A percentile compares a stretch with the other conserved stretches of the same genome.
Evolutionary conservation across 2,888 invertebrate species (phyloP).

Genomic region (Eupithecia vulgata): DNA sequence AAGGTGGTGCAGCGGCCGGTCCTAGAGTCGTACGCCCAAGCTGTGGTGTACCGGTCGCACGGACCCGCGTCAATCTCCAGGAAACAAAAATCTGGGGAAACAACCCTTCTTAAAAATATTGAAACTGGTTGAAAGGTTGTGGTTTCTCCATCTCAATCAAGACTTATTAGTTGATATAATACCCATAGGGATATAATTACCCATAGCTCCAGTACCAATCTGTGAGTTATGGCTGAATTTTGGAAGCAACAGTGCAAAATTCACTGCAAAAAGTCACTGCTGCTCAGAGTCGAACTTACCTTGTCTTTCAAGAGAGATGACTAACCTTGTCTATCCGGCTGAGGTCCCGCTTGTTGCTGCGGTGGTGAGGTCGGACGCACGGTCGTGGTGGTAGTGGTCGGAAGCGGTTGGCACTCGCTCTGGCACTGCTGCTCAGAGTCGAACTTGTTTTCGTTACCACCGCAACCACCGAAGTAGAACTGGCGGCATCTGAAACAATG

Average conservation of each 20-base stretch:
- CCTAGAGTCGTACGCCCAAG: slow-evolving; percentile 89
- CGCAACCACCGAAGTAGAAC: slow-evolving; percentile 97
- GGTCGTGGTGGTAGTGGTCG: slow-evolving; percentile 64
- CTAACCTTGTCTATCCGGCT: slow-evolving; percentile 21
- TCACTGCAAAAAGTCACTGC: too few relatives aligned
- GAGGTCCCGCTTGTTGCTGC: slow-evolving; percentile 33
- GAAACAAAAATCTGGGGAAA: slow-evolving; percentile 87
- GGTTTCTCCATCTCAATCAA: not conserved
- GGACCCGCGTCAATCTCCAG: slow-evolving; percentile 86
- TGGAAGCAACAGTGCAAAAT: too few relatives aligned
- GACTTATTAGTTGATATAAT: not conserved
- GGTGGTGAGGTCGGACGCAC: slow-evolving; percentile 43
- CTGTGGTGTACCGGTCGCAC: slow-evolving; percentile 83
- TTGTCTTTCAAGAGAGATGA: too few relatives aligned
- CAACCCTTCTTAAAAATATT: not conserved
- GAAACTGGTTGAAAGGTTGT: not conserved
- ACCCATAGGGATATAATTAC: too few relatives aligned
- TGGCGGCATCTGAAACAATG: slow-evolving; percentile 85
- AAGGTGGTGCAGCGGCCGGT: slow-evolving; percentile 91
- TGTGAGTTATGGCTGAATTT: not conserved
- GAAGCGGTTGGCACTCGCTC: slow-evolving; percentile 83
- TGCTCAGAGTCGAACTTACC: too few relatives aligned
- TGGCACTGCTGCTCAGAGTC: slow-evolving; percentile 86
- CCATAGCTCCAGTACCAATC: not conserved
- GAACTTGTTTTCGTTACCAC: slow-evolving; percentile 95